Base-by-base conservation (phyloP, 2,888 invertebrate genomes). In the Acleris cristana region DNA sequence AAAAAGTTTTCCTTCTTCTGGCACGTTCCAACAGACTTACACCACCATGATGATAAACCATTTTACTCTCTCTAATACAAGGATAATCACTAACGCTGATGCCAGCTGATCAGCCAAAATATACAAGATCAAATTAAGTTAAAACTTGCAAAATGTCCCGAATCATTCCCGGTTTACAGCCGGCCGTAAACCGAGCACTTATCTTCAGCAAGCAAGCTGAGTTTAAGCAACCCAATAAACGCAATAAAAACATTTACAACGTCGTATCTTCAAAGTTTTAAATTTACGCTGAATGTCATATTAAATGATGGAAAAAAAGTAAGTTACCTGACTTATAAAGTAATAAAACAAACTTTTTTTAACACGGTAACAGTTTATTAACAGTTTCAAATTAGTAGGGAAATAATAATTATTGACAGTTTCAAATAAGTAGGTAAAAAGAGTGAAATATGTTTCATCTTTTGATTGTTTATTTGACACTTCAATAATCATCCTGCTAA, bases 171-270 rank as follows among this genome's bases (percentile, higher is more conserved):
- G 19, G 44, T 61, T 65, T 65, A 65, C 19, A n/a, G 60, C 55
- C 51, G 2, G n/a, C 34, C 51, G 45, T 66, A 66, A 66, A 66
- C 34, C 8, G 26, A 4, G 56, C 44, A 56, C 61, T 67, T 63
- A 58, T 57, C 62, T 61, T 66, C 45, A 51, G 26, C 61, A 65
- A 34, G 58, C 57, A 18, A 52, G 65, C 61, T 48, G 48, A 67
- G 62, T 62, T 62, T 52, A 16, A 67, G 58, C 54, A 58, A 67
- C 30, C 58, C 63, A 67, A 67, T 67, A 67, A 62, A 53, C 45
- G 57, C 57, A 62, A 51, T 67, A 67, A 63, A 66, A 63, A 67
- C 63, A 58, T 63, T 67, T 49, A 63, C 67, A 58, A 16, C 66
- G 63, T 49, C 67, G 67, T 67, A 67, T 67, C 58, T 48, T 40